Evolutionary conservation across 2,888 invertebrate species (phyloP).

Genomic region (Philonicus albiceps): DNA sequence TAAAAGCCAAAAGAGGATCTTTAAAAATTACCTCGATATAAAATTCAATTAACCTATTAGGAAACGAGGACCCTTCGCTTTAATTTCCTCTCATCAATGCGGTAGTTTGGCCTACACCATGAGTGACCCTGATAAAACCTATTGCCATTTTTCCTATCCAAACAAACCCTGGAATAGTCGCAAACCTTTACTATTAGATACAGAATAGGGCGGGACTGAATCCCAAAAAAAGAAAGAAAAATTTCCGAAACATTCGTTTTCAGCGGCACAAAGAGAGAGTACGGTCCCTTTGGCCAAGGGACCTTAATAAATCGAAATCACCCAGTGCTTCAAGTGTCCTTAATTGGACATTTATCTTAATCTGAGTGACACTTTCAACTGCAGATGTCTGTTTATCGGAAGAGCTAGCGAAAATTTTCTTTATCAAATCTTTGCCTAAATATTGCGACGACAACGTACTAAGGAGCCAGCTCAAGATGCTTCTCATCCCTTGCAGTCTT

Average conservation of each 20-base stretch:
- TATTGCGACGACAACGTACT: conserved; percentile 21
- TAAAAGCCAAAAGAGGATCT: too few species aligned
- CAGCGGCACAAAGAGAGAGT: not conserved
- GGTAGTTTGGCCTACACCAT: not conserved
- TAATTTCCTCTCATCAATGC: not conserved
- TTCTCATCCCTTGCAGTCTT: not conserved
- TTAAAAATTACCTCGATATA: not conserved
- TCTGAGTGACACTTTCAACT: conserved; percentile 27
- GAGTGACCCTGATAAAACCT: not conserved
- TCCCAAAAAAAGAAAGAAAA: not conserved
- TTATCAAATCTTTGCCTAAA: conserved; percentile 10
- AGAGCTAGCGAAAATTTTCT: conserved; percentile 1
- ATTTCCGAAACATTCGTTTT: not conserved
- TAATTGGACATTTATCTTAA: conserved; percentile 41
- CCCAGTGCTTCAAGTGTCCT: conserved; percentile 7
- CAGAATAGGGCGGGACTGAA: not conserved
- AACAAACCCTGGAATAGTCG: not conserved
- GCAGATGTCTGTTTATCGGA: conserved; percentile 17
- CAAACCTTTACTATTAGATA: not conserved
- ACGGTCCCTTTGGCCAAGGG: not conserved
- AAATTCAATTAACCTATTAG: not conserved
- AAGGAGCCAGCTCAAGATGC: not conserved
- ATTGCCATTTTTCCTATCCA: not conserved
- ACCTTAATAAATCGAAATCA: conserved; percentile 31
- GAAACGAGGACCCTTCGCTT: not conserved